phyloP scores from a whole-genome alignment of 2,888 invertebrate genomes.

The Leucophora obtusa region DNA sequence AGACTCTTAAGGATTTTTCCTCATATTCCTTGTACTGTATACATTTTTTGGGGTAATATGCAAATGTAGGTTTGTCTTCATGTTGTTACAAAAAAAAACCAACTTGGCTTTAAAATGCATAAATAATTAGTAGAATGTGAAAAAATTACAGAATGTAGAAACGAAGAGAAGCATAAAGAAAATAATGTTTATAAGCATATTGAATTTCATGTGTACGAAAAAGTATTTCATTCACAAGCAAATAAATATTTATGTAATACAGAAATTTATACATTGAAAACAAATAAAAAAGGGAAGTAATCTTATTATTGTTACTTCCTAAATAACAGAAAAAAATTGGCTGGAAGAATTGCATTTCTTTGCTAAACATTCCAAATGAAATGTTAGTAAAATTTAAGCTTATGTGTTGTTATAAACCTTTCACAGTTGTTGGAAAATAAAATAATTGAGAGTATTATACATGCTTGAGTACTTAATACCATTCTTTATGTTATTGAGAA shows the following conservation, averaged over 20 bases:
- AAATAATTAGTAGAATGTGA: not conserved
- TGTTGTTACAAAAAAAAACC: not conserved
- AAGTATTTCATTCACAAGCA: not conserved
- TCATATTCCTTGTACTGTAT: not conserved
- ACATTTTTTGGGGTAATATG: not conserved
- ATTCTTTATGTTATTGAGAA: too few species aligned
- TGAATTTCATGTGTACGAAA: not conserved
- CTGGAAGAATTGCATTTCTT: too few species aligned
- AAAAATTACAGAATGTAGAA: not conserved
- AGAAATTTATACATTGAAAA: not conserved
- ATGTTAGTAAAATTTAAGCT: too few species aligned
- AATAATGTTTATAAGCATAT: not conserved
- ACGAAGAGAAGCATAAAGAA: not conserved
- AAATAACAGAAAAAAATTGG: too few species aligned
- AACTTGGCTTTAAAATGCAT: not conserved
- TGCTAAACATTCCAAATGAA: too few species aligned
- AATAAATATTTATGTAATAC: not conserved
- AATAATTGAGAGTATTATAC: too few species aligned
- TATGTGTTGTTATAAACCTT: too few species aligned
- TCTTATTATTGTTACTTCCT: too few species aligned
- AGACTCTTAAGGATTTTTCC: not conserved
- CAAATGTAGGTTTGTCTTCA: not conserved
- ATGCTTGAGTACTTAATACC: too few species aligned
- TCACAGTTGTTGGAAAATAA: too few species aligned
- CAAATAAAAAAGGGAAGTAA: not conserved